Percentiles rank a stretch among this genome's conserved stretches.
phyloP scores from a whole-genome alignment of 2,797 vertebrate genomes.

The Buphagus erythrorhynchus region DNA sequence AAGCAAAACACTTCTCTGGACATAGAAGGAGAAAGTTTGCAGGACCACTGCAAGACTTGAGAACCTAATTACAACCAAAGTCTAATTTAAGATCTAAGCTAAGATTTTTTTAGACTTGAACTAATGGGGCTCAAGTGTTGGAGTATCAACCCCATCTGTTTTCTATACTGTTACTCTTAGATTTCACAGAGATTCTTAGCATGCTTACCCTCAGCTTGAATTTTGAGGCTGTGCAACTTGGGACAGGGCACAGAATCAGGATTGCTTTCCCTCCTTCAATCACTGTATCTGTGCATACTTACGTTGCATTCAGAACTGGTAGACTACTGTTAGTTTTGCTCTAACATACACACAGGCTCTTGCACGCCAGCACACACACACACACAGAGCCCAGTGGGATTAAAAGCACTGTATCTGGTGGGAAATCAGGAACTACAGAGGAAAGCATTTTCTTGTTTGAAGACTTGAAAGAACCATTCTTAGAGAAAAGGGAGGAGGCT shows the following conservation, averaged over 20 bases:
- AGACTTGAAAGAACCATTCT: slow-evolving; percentile 49
- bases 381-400: neutral
- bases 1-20: neutral
- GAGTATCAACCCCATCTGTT: neutral
- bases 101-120: neutral
- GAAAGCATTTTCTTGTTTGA: slow-evolving; percentile 37
- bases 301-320: neutral
- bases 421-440: slow-evolving; percentile 13
- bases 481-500: neutral
- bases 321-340: neutral
- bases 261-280: neutral
- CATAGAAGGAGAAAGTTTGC: neutral
- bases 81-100: neutral
- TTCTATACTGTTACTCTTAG: neutral
- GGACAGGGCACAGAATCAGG: neutral
- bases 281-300: neutral
- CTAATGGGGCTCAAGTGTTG: neutral
- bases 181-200: neutral
- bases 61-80: neutral
- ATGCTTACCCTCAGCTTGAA: neutral
- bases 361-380: neutral
- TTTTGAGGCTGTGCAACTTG: neutral
- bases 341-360: too few species aligned
- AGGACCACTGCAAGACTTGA: neutral
- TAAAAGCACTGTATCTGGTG: neutral